Conservation (phyloP, 2,888 invertebrate genomes). For the Epistrophe eligans region DNA sequence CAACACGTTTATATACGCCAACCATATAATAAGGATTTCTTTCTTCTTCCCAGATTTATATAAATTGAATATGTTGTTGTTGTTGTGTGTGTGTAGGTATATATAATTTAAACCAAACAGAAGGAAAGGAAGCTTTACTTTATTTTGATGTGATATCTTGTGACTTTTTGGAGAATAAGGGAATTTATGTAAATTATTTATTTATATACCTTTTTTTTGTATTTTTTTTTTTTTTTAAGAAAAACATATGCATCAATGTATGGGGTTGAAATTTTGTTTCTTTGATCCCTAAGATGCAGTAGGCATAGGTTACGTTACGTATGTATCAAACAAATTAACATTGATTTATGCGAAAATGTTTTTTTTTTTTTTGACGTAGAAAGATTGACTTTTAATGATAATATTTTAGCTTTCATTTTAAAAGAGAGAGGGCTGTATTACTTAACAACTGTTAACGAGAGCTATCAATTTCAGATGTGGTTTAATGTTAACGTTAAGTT, state of each 20-base stretch:
- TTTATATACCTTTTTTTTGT: not conserved
- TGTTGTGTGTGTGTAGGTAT: not conserved
- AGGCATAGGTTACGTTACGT: not conserved
- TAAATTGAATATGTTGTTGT: conserved; percentile 20
- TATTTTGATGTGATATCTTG: conserved; percentile 61
- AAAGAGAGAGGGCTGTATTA: not conserved
- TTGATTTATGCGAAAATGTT: conserved; percentile 24
- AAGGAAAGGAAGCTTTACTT: conserved; percentile 51
- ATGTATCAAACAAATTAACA: conserved; percentile 24
- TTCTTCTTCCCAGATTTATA: conserved; percentile 48
- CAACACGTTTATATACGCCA: not conserved
- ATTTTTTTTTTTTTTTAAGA: not conserved
- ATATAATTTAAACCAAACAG: conserved; percentile 50
- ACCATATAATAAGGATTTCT: conserved; percentile 31
- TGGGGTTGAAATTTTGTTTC: conserved; percentile 7
- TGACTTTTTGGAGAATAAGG: conserved; percentile 22
- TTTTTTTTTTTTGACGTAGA: not conserved
- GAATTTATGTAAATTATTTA: conserved; percentile 41
- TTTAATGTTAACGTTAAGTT: too few species aligned
- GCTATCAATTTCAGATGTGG: not conserved
- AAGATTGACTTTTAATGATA: conserved; percentile 20
- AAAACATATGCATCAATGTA: not conserved
- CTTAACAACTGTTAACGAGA: not conserved
- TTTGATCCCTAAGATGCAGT: conserved; percentile 6
- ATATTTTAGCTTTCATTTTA: not conserved